Evolutionary conservation across 1,140 invertebrate genomes (phyloP), one percentile per base, ranked within the genome.

Genomic region (Bombus picipes): DNA sequence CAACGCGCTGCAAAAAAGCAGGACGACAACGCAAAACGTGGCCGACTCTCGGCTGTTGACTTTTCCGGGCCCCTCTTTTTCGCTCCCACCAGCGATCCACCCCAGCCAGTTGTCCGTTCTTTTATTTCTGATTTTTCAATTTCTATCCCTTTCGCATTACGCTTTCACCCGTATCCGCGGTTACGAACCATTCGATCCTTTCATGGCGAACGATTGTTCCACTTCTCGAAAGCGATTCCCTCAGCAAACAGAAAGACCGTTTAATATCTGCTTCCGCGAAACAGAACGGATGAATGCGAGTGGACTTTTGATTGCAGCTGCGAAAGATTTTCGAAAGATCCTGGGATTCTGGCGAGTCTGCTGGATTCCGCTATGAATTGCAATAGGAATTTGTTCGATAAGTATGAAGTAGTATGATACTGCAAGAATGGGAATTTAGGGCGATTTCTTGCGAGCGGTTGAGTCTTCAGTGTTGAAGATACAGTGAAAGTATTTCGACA

Each of bases 91-190:
- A 34, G 3, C 53, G 59, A n/a, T 34, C 9, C 34, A 32, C 32
- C n/a, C 13, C 3, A 15, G 28, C 70, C 39, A 9, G 25, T 18
- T 34, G 47, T 37, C 18, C 53, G 47, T 53, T 77, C 83, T 85
- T 85, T 80, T 79, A 85, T 85, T 80, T 77, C 76, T 80, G 76
- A 85, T 71, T 80, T 84, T 79, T 84, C 76, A 78, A 83, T 84
- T 80, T 84, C 76, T 43, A 71, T 68, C 76, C 75, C 65, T 37
- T 72, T 80, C 59, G 83, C 68, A 80, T 85, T 80, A 85, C 53
- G 39, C 73, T 57, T 37, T 65, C 57, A 18, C 9, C 37, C 43
- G 43, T 70, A 53, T 41, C 39, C 76, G 75, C 76, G 82, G 39
- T 37, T 37, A 57, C 77, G 77, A 65, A 53, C 65, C 76, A 43